Base-by-base conservation (phyloP, 2,888 invertebrate species). In the Scaptodrosophila latifasciaeformis region DNA sequence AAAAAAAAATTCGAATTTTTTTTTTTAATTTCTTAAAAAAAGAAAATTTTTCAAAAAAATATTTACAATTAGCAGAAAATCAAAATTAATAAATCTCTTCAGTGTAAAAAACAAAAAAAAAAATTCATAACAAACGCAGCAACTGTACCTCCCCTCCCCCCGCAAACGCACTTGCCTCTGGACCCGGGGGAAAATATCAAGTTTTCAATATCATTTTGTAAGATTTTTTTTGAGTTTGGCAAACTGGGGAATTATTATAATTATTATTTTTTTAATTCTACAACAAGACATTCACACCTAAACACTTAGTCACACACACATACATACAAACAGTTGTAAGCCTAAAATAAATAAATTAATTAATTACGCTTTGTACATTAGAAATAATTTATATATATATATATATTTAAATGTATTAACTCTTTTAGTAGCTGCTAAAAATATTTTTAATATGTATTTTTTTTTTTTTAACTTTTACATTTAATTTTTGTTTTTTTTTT, bases 281-380 rank as follows among this genome's bases (percentile, higher is more conserved):
- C n/a, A n/a, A n/a, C n/a, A n/a, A n/a, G 12, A 30, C 30, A 45
- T 31, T 24, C 35, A 42, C 29, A 34, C 49, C 29, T 53, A 48
- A 51, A 45, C 37, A 67, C 62, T 57, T 53, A 57, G 54, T 54
- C 55, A 40, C 61, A 48, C 50, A 63, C 64, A 51, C 54, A 70
- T 46, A 57, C 51, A 47, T 42, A 51, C 49, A 35, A n/a, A 39
- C 30, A 49, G 50, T 35, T 39, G 19, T 42, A 44, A 24, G 29
- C 39, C 29, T 43, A 54, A 56, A 64, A 71, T 62, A 74, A 76
- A 72, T 79, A 79, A 71, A 69, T 72, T 69, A 79, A 79, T 70
- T 76, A 61, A 59, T 65, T n/a, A 65, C 65, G 69, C 69, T 59
- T 57, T 59, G 42, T 42, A 57, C 34, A 15, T 34, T 3, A 13